Base-by-base conservation (phyloP, 2,113 vertebrate species). In the Riparia riparia region DNA sequence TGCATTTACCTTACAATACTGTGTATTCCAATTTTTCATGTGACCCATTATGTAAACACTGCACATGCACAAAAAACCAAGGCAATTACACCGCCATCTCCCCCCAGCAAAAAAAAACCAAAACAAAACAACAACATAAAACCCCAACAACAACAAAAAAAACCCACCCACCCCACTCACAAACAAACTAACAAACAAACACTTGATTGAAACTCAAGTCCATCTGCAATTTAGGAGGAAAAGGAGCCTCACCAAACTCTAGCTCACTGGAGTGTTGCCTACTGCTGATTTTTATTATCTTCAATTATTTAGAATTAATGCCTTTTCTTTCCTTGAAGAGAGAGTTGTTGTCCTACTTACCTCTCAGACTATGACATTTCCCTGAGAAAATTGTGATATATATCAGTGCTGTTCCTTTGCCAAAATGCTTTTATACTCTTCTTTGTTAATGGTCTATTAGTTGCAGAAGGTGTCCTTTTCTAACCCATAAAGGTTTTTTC, bases 1-100 rank as follows among this genome's bases (percentile, higher is more conserved):
- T n/a, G 2, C 6, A 24, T 58, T 44, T 51, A 37, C 18, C 16
- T 58, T 39, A n/a, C 4, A 22, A 28, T 26, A n/a, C 1, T 18
- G 12, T 50, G 9, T 15, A 50, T 65, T 57, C 31, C 37, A 37
- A 12, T 44, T 73, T 50, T 81, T 37, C 21, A 10, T 32, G 12
- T 50, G 14, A 24, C 14, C 5, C 12, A 10, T 44, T 50, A 32
- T 5, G 7, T 6, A 57, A 80, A 50, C 14, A 72, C 7, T 22
- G 5, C 14, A 31, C 16, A 14, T 0, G 0, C 65, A 31, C 7
- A 64, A 44, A 37, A 57, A 57, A 15, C 0, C 8, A 50, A 81
- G 6, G 6, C 14, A 65, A 39, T 1, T 2, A 13, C 26, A 44
- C 17, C 7, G 17, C 7, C 17, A 10, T 3, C 9, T 5, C 14